phyloP scores from a whole-genome alignment of 1,140 invertebrate genomes.

The Drusus annulatus region DNA sequence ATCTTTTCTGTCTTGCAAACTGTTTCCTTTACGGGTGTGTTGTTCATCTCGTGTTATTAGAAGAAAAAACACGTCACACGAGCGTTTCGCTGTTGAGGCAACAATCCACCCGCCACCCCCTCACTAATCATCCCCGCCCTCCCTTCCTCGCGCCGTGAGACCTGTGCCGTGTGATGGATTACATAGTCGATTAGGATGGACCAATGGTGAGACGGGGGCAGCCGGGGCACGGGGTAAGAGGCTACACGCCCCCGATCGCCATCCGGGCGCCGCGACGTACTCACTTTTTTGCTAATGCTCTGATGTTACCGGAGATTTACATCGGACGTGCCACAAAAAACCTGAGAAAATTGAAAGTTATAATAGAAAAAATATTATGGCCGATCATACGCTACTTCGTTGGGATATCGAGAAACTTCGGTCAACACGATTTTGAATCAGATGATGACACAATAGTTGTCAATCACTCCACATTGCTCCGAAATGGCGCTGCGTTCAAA shows the following conservation, averaged over 20 bases:
- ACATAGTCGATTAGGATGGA: slow-evolving; percentile 58
- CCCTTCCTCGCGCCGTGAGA: slow-evolving; percentile 31
- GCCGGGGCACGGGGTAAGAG: background rate
- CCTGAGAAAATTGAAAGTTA: background rate
- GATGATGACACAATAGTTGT: no score
- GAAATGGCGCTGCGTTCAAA: no score
- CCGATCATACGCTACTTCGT: background rate
- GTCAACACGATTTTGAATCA: no score
- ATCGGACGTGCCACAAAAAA: background rate
- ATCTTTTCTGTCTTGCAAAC: no score
- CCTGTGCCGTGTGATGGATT: slow-evolving; percentile 60
- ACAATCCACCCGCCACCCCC: slow-evolving; percentile 47
- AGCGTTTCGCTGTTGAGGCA: slow-evolving; percentile 35
- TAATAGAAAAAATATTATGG: background rate
- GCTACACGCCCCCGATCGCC: slow-evolving; percentile 25
- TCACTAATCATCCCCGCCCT: slow-evolving; percentile 35
- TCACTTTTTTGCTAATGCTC: slow-evolving; percentile 4
- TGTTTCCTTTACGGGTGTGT: slow-evolving; percentile 11
- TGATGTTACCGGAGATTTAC: background rate
- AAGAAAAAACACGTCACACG: slow-evolving; percentile 21
- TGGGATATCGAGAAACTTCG: no score
- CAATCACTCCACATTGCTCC: no score
- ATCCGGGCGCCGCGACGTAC: slow-evolving; percentile 8
- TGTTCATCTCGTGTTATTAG: slow-evolving; percentile 28
- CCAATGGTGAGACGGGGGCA: slow-evolving; percentile 22